These are phyloP conservation scores for Nesospiza acunhae DNA, from an alignment of 2,113 vertebrate genomes.

Conservation along the genomic window DNA sequence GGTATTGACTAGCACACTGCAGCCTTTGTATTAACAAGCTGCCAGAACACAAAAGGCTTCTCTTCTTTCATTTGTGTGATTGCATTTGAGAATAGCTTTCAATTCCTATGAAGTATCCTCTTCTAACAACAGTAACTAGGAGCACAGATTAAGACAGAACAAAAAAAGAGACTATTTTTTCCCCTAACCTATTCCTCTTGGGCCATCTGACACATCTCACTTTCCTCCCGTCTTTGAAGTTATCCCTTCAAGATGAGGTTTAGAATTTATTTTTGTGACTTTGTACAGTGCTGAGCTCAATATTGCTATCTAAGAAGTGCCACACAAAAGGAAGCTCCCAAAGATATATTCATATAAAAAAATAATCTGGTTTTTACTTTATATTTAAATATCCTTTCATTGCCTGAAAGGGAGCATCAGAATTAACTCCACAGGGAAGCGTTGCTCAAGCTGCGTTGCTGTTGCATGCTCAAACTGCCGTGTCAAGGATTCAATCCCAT, in stretches of 20 bases:
- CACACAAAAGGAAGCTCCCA: neutral
- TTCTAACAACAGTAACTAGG: neutral
- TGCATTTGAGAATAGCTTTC: neutral
- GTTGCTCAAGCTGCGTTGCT: neutral
- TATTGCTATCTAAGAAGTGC: neutral
- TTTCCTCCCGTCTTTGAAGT: neutral
- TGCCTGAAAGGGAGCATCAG: slow-evolving; percentile 9
- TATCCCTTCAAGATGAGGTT: neutral
- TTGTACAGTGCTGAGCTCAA: neutral
- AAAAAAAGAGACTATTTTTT: neutral
- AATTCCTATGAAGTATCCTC: neutral
- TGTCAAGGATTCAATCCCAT: neutral
- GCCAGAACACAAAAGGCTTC: neutral
- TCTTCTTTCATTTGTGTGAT: neutral
- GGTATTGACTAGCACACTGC: neutral
- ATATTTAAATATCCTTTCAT: neutral
- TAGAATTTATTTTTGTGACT: neutral
- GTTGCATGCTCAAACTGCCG: neutral
- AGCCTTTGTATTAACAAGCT: neutral
- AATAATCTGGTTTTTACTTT: slow-evolving; percentile 5
- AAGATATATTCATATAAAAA: neutral
- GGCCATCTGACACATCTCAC: neutral
- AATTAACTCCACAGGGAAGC: slow-evolving; percentile 15
- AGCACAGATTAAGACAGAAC: neutral
- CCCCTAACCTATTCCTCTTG: neutral